Evolutionary conservation across 2,888 invertebrate species (phyloP).

Genomic region (Lobophora halterata): DNA sequence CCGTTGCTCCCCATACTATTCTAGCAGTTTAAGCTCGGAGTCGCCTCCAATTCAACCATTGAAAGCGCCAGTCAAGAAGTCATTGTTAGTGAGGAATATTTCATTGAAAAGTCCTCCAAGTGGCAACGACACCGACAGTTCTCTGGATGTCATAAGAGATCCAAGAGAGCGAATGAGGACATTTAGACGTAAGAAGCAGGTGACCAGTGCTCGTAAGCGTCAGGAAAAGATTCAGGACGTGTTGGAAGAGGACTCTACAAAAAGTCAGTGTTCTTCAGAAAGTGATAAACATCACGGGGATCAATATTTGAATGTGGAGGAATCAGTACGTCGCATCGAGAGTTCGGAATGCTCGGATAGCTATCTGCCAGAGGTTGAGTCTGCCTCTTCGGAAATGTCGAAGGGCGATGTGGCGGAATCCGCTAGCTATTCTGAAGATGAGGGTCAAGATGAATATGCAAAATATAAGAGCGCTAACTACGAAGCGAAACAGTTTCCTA

Average conservation of each 20-base stretch:
- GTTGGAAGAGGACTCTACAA: constrained; percentile 75
- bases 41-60: constrained; percentile 85
- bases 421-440: constrained; percentile 79
- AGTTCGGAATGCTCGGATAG: constrained; percentile 86
- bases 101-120: constrained; percentile 86
- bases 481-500: constrained; percentile 67
- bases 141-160: constrained; percentile 84
- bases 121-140: constrained; percentile 88
- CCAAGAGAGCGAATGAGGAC: constrained; percentile 85
- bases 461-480: constrained; percentile 64
- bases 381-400: constrained; percentile 82
- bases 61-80: constrained; percentile 84
- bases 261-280: constrained; percentile 76
- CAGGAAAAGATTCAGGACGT: constrained; percentile 79
- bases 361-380: constrained; percentile 84
- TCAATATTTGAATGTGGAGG: constrained; percentile 65
- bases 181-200: constrained; percentile 84
- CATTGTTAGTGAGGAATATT: constrained; percentile 80
- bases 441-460: constrained; percentile 74
- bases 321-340: constrained; percentile 77
- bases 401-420: constrained; percentile 71
- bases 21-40: constrained; percentile 87
- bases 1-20: constrained; percentile 88
- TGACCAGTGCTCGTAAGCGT: constrained; percentile 79
- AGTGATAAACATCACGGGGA: constrained; percentile 67